Evolutionary conservation across 1,140 invertebrate species (phyloP), one percentile per base, ranked within the genome.

Genomic region (Pseudobourletiella spinata): DNA sequence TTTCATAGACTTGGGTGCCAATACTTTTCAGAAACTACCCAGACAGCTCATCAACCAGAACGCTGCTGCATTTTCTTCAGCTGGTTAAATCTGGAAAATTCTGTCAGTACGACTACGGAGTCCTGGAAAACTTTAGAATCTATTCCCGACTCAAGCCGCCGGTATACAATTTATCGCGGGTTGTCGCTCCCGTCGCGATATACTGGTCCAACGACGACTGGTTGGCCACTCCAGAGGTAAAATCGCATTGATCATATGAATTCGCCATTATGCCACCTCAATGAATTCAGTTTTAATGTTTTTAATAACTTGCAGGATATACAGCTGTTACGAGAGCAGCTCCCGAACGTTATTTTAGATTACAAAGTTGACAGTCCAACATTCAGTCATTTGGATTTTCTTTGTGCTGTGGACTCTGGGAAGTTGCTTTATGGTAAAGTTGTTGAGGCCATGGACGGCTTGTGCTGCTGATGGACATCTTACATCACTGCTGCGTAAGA

Each of bases 71-170:
- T 35, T 57, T 63, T 18, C 43, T 50, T 42, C 61, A 63, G 18
- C 1, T 6, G 0, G 51, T 63, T 1, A 52, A 63, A 2, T 57
- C 54, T 63, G 75, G 73, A 11, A 69, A 59, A 30, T 87, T 86
- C 65, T 77, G 81, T 66, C 76, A 79, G 43, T 89, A 80, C 61
- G 85, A 89, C 70, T 87, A 84, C 69, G 86, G 86, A 0, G 18
- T 30, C 1, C 67, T 75, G 3, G 79, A 74, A 8, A 87, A 87
- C 71, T 70, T 77, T 18, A 61, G 73, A 18, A 73, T 74, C 22
- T 84, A 85, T 70, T 83, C 84, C 4, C 76, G 74, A 25, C 57
- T 69, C 0, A 72, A 71, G 35, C 86, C 88, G 16, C 87, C 87
- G 2, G 71, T 78, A 48, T 90, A 90, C 70, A 74, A 82, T 61